A percentile compares a stretch with the other conserved stretches of the same genome.
Conservation (phyloP, 1,140 invertebrate genomes). For the Caerostris extrusa region DNA sequence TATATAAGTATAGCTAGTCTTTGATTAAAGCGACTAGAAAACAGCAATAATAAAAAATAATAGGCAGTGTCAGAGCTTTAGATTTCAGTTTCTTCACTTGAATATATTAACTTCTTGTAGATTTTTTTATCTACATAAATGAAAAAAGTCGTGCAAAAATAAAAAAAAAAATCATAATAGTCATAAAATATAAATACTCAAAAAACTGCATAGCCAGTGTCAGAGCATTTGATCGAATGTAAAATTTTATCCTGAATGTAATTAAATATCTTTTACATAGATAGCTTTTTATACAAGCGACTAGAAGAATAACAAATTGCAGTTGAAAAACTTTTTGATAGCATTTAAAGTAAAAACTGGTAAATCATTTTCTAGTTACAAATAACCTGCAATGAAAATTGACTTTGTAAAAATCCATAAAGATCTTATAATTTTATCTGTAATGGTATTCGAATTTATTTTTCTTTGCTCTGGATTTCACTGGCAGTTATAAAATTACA, state of each 20-base stretch:
- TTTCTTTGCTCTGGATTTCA: neutral
- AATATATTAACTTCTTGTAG: neutral
- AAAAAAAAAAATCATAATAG: too few species aligned
- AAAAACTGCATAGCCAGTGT: neutral
- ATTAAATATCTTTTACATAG: neutral
- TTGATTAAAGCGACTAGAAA: neutral
- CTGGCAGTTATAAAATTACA: slow-evolving; percentile 34
- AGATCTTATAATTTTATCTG: neutral
- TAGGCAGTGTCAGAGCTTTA: slow-evolving; percentile 17
- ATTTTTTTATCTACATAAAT: too few species aligned
- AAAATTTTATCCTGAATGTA: neutral
- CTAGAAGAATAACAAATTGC: neutral
- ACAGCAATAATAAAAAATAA: slow-evolving; percentile 15
- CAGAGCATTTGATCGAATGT: neutral
- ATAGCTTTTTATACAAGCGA: neutral
- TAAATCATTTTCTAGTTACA: neutral
- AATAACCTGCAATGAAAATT: neutral
- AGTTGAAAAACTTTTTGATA: neutral
- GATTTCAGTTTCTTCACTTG: neutral
- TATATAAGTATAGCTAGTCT: neutral
- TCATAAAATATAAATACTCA: neutral
- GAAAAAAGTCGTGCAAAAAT: too few species aligned
- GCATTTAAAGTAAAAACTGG: neutral
- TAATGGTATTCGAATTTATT: neutral
- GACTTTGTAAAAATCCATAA: neutral